These are phyloP conservation scores for Oscheius sp. DNA, from an alignment of 2,888 invertebrate species.

Conservation along the genomic window DNA sequence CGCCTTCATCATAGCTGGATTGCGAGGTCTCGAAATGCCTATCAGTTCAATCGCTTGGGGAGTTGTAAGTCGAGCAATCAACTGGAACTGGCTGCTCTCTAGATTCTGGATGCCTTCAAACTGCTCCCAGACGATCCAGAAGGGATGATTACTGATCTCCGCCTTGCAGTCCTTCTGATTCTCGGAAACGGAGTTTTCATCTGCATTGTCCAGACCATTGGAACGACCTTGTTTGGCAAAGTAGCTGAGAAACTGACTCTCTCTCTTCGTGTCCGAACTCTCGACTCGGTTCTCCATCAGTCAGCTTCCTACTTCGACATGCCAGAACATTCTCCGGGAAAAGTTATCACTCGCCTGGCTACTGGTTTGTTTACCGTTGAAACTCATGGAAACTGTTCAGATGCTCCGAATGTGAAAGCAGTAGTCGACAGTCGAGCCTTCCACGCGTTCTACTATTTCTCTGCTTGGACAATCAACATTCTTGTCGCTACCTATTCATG, in stretches of 20 bases:
- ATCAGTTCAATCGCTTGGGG: slow-evolving; percentile 74
- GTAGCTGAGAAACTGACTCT: slow-evolving; percentile 64
- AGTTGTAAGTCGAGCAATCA: slow-evolving; percentile 35
- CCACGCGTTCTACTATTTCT: slow-evolving; percentile 72
- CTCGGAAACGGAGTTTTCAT: slow-evolving; percentile 14
- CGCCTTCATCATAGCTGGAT: slow-evolving; percentile 47
- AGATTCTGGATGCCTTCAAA: slow-evolving; percentile 6
- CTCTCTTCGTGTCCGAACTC: slow-evolving; percentile 35
- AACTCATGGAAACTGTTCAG: slow-evolving; percentile 50
- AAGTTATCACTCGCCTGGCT: slow-evolving; percentile 74
- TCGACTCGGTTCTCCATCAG: slow-evolving; percentile 39
- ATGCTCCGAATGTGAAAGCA: slow-evolving; percentile 75
- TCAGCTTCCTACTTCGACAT: slow-evolving; percentile 51
- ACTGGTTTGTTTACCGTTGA: slow-evolving; percentile 6
- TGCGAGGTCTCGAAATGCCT: slow-evolving; percentile 75
- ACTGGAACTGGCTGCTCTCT: not conserved
- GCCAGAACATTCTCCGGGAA: slow-evolving; percentile 45
- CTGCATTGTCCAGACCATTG: slow-evolving; percentile 10
- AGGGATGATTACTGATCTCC: slow-evolving; percentile 12
- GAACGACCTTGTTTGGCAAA: slow-evolving; percentile 42
- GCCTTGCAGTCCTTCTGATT: slow-evolving; percentile 4
- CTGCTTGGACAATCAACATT: slow-evolving; percentile 56
- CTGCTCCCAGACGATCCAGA: not conserved
- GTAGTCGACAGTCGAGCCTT: slow-evolving; percentile 74
- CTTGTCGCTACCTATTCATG: slow-evolving; percentile 74